Evolutionary conservation across 2,113 vertebrate species (phyloP).

Genomic region (Megaleporinus macrocephalus): DNA sequence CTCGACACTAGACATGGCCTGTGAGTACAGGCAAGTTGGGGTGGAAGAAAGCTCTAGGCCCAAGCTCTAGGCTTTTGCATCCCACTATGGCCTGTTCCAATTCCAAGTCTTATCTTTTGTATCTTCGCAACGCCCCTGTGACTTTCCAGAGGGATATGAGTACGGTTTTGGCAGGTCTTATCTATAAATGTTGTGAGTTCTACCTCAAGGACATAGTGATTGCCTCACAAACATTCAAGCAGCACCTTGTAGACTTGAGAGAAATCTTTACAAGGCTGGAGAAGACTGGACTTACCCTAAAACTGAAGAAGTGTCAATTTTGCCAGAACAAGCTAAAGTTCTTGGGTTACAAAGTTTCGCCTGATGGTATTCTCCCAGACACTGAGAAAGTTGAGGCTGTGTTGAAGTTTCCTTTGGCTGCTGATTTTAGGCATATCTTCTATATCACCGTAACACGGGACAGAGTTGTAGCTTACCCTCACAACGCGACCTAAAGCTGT

Average conservation of each 20-base stretch:
- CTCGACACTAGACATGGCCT: no score
- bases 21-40: no score
- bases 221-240: not conserved
- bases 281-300: not conserved
- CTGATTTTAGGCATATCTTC: not conserved
- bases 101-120: no score
- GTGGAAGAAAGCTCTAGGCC: no score
- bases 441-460: not conserved
- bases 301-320: conserved; percentile 43
- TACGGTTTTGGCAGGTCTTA: not conserved
- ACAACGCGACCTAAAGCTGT: not conserved
- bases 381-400: conserved; percentile 7
- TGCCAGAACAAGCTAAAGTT: conserved; percentile 13
- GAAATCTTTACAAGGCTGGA: not conserved
- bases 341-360: conserved; percentile 9
- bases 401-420: not conserved
- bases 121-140: no score
- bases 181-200: not conserved
- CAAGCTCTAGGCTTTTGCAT: no score
- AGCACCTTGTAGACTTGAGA: not conserved
- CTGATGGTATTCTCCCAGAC: conserved; percentile 21
- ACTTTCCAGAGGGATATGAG: no score
- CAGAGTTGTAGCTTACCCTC: not conserved
- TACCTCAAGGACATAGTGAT: not conserved
- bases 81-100: no score